Percentiles rank a stretch among this genome's conserved stretches.
Conservation (phyloP, 2,888 invertebrate species). For the Crocallis elinguaria region DNA sequence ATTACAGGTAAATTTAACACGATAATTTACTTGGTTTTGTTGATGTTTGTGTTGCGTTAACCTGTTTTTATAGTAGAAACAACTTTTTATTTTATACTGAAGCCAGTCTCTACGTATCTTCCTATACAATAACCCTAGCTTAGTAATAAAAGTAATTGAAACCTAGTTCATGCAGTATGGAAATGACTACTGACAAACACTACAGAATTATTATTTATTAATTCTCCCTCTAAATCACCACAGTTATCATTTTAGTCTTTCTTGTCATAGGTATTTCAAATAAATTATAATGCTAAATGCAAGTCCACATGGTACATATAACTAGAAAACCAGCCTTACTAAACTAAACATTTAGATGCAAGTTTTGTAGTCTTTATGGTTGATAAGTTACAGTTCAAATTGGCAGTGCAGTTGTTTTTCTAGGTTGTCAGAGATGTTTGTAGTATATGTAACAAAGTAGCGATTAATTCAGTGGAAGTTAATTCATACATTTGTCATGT, state of each 20-base stretch:
- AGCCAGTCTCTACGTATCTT: no score
- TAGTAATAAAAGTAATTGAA: no score
- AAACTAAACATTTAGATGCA: neutral
- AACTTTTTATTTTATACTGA: no score
- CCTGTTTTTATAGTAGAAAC: no score
- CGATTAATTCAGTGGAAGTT: constrained; percentile 50
- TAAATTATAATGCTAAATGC: constrained; percentile 33
- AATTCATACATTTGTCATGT: constrained; percentile 45
- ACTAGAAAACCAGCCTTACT: constrained; percentile 16
- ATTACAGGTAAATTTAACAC: no score
- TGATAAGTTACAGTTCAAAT: constrained; percentile 2
- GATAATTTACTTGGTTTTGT: no score
- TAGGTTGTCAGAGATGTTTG: constrained; percentile 12
- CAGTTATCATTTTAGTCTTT: constrained; percentile 16
- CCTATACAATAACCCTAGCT: no score
- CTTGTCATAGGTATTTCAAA: constrained; percentile 27
- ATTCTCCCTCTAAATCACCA: constrained; percentile 6
- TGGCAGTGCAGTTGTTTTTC: neutral
- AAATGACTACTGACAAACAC: neutral
- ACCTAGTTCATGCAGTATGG: no score
- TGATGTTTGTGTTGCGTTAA: no score
- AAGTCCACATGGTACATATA: constrained; percentile 22
- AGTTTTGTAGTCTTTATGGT: neutral
- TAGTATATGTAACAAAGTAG: constrained; percentile 45
- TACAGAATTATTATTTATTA: neutral